phyloP scores from a whole-genome alignment of 2,113 vertebrate species.

The Formicarius rufipectus region DNA sequence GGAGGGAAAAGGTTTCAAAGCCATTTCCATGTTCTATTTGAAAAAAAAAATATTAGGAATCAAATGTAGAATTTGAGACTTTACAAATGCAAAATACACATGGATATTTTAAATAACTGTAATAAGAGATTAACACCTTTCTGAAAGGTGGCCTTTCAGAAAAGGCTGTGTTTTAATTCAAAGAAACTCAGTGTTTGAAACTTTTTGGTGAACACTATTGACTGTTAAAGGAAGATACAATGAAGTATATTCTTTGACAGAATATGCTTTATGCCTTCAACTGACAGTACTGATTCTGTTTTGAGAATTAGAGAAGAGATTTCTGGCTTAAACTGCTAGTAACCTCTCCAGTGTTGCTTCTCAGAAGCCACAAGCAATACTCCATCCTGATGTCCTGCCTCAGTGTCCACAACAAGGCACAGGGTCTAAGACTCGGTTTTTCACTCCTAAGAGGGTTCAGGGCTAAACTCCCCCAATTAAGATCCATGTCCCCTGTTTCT shows the following conservation, averaged over 20 bases:
- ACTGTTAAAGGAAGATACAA: neutral
- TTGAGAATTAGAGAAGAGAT: neutral
- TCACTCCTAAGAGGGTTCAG: neutral
- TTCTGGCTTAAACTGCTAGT: neutral
- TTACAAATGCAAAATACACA: neutral
- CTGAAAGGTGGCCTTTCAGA: neutral
- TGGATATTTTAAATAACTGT: neutral
- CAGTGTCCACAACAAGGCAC: neutral
- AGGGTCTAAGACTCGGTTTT: neutral
- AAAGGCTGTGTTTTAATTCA: neutral
- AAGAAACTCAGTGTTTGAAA: neutral
- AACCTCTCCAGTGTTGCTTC: neutral
- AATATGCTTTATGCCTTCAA: neutral
- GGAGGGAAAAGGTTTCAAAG: neutral
- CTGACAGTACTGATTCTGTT: neutral
- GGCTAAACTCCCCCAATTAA: neutral
- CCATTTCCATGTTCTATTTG: neutral
- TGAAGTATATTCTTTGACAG: neutral
- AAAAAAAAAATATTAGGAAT: neutral
- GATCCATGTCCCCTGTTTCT: neutral
- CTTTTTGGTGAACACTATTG: fast-evolving
- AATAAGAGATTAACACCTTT: neutral
- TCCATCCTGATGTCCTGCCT: neutral
- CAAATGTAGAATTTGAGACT: neutral
- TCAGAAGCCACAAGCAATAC: neutral